Percentiles rank a stretch among this genome's conserved stretches.
phyloP scores from a whole-genome alignment of 2,113 vertebrate genomes.

The Pavo muticus region DNA sequence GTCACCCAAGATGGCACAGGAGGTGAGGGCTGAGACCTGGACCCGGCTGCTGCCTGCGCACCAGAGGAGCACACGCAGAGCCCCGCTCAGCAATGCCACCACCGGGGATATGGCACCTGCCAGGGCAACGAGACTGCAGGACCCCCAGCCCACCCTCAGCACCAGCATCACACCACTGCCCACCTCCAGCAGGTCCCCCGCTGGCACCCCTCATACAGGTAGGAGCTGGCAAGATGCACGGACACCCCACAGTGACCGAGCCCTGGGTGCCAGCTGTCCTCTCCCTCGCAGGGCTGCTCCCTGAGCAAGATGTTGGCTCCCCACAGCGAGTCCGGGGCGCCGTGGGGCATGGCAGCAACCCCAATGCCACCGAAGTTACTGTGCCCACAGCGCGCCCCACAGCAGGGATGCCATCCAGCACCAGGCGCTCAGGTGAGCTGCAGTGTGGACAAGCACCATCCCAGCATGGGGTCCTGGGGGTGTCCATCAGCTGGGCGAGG shows the following conservation, averaged over 20 bases:
- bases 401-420: neutral
- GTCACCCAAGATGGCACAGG: neutral
- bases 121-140: accelerated
- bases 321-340: conserved; percentile 76
- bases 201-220: conserved; percentile 51
- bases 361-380: conserved; percentile 27
- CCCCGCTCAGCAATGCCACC: neutral
- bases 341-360: conserved; percentile 7
- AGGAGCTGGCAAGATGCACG: neutral
- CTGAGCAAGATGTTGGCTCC: conserved; percentile 51
- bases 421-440: conserved; percentile 72
- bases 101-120: accelerated
- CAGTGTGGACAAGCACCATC: neutral
- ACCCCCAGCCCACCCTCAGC: neutral
- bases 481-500: too few species aligned
- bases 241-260: accelerated
- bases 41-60: neutral
- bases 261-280: neutral
- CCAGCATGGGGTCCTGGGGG: neutral
- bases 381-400: neutral
- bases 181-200: neutral
- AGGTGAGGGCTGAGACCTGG: neutral
- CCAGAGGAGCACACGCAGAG: conserved; percentile 55
- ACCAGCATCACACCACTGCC: neutral
- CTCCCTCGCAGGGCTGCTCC: neutral